phyloP scores from a whole-genome alignment of 2,888 invertebrate genomes.

The Phymatocera aterrima region DNA sequence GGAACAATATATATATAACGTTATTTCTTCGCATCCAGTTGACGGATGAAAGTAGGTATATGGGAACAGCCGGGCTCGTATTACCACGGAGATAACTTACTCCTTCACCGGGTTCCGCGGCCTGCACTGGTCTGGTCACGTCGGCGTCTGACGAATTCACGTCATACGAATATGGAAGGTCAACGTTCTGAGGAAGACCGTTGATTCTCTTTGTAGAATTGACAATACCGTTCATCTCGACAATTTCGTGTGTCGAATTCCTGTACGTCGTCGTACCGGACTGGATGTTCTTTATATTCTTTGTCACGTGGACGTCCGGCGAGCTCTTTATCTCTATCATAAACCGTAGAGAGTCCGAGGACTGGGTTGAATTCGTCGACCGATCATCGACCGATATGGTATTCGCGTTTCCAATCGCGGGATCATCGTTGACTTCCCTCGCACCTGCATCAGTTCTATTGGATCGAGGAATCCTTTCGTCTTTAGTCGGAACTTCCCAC shows the following conservation, averaged over 20 bases:
- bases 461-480: background rate
- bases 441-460: background rate
- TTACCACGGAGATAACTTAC: background rate
- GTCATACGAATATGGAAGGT: background rate
- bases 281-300: constrained; percentile 5
- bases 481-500: background rate
- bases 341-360: background rate
- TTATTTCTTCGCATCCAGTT: background rate
- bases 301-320: constrained; percentile 5
- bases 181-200: background rate
- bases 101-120: background rate
- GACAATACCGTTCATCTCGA: background rate
- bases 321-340: constrained; percentile 17
- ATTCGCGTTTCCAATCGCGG: background rate
- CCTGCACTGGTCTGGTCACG: background rate
- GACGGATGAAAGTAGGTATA: background rate
- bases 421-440: background rate
- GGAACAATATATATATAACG: background rate
- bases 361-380: background rate
- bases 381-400: background rate
- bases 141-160: background rate
- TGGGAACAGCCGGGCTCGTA: too few relatives aligned
- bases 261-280: constrained; percentile 19
- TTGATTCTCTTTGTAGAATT: constrained; percentile 14
- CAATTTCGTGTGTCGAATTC: constrained; percentile 35